A percentile compares a stretch with the other conserved stretches of the same genome.
Evolutionary conservation across 2,797 vertebrate genomes (phyloP).

Genomic region (Mormyrops attenuatus): DNA sequence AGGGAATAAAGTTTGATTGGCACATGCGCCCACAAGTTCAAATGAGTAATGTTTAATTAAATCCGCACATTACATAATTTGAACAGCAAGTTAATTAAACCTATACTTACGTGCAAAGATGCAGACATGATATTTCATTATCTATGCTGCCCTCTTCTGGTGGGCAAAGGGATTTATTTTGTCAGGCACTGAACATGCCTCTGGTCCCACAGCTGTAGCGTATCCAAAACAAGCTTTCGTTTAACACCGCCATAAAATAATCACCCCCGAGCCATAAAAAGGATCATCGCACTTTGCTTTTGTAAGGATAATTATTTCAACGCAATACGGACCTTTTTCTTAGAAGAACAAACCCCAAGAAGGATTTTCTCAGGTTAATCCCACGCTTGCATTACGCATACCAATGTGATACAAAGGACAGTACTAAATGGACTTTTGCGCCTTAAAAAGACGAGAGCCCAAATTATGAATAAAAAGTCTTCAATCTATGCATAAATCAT

Average conservation of each 20-base stretch:
- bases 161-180: conserved; percentile 10
- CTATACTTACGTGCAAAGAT: not conserved
- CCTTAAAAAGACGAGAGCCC: not conserved
- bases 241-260: conserved; percentile 34
- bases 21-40: not conserved
- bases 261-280: conserved; percentile 35
- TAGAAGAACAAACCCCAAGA: conserved; percentile 4
- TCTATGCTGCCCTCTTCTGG: conserved; percentile 59
- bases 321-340: not conserved
- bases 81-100: not conserved
- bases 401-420: conserved; percentile 11
- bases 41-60: not conserved
- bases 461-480: not conserved
- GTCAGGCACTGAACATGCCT: conserved; percentile 5
- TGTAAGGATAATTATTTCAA: conserved; percentile 11
- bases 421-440: not conserved
- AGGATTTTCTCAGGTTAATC: conserved; percentile 11
- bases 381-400: not conserved
- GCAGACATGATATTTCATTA: conserved; percentile 26
- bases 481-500: not conserved
- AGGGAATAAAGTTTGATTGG: not conserved
- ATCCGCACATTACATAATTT: not conserved
- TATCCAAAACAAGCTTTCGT: conserved; percentile 36
- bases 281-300: conserved; percentile 32
- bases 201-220: conserved; percentile 39